A percentile compares a stretch with the other conserved stretches of the same genome.
Conservation (phyloP, 2,113 vertebrate genomes). For the Carollia perspicillata region DNA sequence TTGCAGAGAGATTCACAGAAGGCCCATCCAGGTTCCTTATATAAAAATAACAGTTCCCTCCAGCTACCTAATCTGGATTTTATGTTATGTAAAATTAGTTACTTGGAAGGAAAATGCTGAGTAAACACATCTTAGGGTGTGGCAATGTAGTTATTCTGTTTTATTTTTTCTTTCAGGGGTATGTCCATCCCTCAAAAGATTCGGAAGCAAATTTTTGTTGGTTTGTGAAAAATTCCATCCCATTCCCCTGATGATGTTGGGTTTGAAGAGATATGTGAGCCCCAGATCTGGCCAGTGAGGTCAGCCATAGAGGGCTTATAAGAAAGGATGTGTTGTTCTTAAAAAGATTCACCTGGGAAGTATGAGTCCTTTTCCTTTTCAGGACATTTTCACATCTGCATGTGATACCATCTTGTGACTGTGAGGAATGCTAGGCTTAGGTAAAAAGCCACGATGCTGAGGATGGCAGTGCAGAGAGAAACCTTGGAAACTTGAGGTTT, state of each 20-base stretch:
- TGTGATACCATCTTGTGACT: not conserved
- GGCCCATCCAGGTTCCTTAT: conserved; percentile 68
- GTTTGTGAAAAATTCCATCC: not conserved
- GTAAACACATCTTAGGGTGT: conserved; percentile 41
- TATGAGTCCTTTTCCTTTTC: conserved; percentile 15
- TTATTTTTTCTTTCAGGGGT: not conserved
- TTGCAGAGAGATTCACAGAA: conserved; percentile 68
- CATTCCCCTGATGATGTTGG: conserved; percentile 3
- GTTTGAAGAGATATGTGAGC: not conserved
- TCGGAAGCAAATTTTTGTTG: conserved; percentile 19
- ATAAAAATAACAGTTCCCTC: conserved; percentile 74
- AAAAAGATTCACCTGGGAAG: conserved; percentile 6
- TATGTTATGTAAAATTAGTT: conserved; percentile 62
- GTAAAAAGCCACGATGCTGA: not conserved
- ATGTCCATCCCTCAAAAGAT: conserved; percentile 6
- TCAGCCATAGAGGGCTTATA: conserved; percentile 27
- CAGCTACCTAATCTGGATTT: conserved; percentile 72
- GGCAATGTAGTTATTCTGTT: not conserved
- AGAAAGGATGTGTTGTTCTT: conserved; percentile 34
- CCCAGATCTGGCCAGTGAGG: not conserved
- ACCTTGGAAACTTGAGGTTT: not conserved
- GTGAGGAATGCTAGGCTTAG: not conserved
- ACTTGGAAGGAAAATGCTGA: conserved; percentile 63
- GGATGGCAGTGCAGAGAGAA: conserved; percentile 27
- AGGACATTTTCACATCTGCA: conserved; percentile 11